A percentile compares a stretch with the other conserved stretches of the same genome.
Evolutionary conservation across 2,888 invertebrate genomes (phyloP).

Genomic region (Drosophila ezoana): DNA sequence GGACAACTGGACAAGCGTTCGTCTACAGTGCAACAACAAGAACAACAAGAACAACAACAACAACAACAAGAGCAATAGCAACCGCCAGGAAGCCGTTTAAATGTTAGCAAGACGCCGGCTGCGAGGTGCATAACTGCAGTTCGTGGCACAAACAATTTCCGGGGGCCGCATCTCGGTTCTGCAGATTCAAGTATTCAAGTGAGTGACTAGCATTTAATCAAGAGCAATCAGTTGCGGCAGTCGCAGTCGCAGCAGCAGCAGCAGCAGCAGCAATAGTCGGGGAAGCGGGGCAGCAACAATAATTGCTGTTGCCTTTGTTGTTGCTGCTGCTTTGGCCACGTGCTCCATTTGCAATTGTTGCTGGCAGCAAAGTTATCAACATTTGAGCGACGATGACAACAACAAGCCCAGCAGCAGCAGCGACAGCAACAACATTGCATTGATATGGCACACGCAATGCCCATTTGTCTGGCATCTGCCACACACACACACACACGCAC

Average conservation of each 20-base stretch:
- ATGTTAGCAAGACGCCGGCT: constrained; percentile 51
- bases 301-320: constrained; percentile 52
- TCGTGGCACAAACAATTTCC: constrained; percentile 75
- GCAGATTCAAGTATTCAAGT: constrained; percentile 62
- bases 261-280: constrained; percentile 35
- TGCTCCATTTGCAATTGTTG: constrained; percentile 66
- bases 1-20: constrained; percentile 34
- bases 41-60: constrained; percentile 5
- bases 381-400: constrained; percentile 67
- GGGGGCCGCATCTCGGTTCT: constrained; percentile 49
- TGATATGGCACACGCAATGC: constrained; percentile 76
- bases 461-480: constrained; percentile 73
- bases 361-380: constrained; percentile 58
- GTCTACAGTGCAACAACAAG: constrained; percentile 26
- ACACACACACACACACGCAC: constrained; percentile 41
- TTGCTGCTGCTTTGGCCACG: constrained; percentile 63
- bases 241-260: constrained; percentile 38
- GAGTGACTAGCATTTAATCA: constrained; percentile 77
- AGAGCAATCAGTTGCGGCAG: constrained; percentile 70
- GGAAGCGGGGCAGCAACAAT: constrained; percentile 41
- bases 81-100: constrained; percentile 66
- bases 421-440: constrained; percentile 40
- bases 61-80: constrained; percentile 17
- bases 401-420: constrained; percentile 21
- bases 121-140: constrained; percentile 60